These are phyloP conservation scores for Eupithecia dodoneata DNA, from an alignment of 2,888 invertebrate genomes.

Conservation along the genomic window DNA sequence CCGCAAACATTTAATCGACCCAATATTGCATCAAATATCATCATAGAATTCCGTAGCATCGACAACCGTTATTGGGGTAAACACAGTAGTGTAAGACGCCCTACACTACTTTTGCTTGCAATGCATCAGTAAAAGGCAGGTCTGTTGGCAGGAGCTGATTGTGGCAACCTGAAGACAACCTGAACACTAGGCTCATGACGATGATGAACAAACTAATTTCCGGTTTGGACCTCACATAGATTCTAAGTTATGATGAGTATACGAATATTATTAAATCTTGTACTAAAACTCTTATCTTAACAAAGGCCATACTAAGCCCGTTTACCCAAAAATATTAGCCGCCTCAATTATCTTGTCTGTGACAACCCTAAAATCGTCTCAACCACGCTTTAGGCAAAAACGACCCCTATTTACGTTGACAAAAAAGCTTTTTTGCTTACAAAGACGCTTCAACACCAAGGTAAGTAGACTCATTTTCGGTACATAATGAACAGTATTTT, in stretches of 20 bases:
- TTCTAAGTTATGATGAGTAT: neutral
- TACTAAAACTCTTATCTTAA: neutral
- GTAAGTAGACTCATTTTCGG: constrained; percentile 27
- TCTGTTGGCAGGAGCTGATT: too few relatives aligned
- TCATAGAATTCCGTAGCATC: too few relatives aligned
- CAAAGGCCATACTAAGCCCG: neutral
- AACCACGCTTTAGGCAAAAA: neutral
- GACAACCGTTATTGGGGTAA: too few relatives aligned
- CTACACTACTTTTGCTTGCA: too few relatives aligned
- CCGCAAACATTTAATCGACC: too few relatives aligned
- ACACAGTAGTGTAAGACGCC: too few relatives aligned
- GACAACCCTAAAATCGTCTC: neutral
- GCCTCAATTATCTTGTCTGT: neutral
- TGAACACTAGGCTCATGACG: too few relatives aligned
- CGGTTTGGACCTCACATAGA: too few relatives aligned
- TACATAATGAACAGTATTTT: constrained; percentile 38
- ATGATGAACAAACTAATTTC: too few relatives aligned
- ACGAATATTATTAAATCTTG: neutral
- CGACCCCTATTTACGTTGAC: neutral
- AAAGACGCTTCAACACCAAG: neutral
- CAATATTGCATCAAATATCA: too few relatives aligned
- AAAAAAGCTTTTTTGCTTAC: constrained; percentile 9
- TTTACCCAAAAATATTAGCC: neutral
- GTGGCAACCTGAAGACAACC: too few relatives aligned
- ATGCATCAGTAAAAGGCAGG: too few relatives aligned